A percentile compares a stretch with the other conserved stretches of the same genome.
Conservation (phyloP, 2,888 invertebrate species). For the Cheilosia pagana region DNA sequence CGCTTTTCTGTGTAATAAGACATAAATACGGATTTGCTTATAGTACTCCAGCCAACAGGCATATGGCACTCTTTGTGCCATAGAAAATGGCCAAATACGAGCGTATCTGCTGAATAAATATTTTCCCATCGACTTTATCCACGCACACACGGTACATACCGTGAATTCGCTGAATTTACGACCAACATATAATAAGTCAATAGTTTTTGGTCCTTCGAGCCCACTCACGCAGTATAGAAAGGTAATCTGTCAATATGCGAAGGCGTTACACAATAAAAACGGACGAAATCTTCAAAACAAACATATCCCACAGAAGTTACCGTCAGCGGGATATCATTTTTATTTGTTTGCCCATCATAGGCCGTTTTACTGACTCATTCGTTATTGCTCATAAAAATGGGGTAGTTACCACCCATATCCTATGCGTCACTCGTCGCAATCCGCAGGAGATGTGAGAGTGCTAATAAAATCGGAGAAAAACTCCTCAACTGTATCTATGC, state of each 20-base stretch:
- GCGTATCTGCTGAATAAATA: constrained; percentile 58
- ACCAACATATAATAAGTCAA: constrained; percentile 64
- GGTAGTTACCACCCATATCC: background rate
- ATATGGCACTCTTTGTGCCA: constrained; percentile 20
- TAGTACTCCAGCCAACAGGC: constrained; percentile 12
- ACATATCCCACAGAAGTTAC: constrained; percentile 40
- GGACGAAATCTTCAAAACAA: constrained; percentile 60
- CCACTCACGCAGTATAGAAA: constrained; percentile 1
- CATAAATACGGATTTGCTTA: constrained; percentile 56
- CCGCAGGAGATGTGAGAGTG: too few relatives aligned
- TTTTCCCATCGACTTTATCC: constrained; percentile 55
- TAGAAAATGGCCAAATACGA: constrained; percentile 21
- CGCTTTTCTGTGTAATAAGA: constrained; percentile 37
- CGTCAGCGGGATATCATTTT: constrained; percentile 62
- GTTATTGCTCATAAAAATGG: constrained; percentile 37
- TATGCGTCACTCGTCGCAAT: constrained; percentile 15
- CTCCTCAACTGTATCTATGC: background rate
- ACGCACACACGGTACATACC: background rate
- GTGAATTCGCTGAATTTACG: constrained; percentile 52
- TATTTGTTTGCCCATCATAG: constrained; percentile 49
- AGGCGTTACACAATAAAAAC: constrained; percentile 54
- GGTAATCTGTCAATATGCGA: constrained; percentile 61
- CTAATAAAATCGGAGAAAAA: constrained; percentile 8
- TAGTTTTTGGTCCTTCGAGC: constrained; percentile 52
- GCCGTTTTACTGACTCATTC: constrained; percentile 24